Evolutionary conservation across 1,140 invertebrate genomes (phyloP).

Genomic region (Eupristina koningsbergeri): DNA sequence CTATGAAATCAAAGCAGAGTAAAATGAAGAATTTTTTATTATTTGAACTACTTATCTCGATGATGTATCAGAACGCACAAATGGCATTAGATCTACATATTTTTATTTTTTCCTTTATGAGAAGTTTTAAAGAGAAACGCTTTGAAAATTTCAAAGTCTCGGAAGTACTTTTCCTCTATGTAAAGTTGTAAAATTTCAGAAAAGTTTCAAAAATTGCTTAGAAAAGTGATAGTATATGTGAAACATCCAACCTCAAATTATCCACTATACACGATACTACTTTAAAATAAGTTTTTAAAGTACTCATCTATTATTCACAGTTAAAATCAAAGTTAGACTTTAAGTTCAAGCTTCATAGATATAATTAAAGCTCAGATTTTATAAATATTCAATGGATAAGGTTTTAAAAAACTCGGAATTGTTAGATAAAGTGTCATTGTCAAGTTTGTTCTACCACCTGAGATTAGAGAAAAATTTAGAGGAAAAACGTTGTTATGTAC

Average conservation of each 20-base stretch:
- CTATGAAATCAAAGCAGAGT: conserved; percentile 60
- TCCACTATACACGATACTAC: background rate
- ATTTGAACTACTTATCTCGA: conserved; percentile 49
- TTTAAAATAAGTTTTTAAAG: background rate
- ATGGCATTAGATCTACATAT: conserved; percentile 40
- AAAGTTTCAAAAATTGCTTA: conserved; percentile 48
- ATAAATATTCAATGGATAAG: background rate
- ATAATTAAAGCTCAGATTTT: conserved; percentile 1
- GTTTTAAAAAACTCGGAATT: conserved; percentile 13
- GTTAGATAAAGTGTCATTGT: background rate
- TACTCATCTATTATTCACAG: background rate
- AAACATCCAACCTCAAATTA: conserved; percentile 21
- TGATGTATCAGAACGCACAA: conserved; percentile 53
- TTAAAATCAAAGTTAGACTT: background rate
- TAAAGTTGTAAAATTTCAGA: conserved; percentile 52
- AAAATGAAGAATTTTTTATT: conserved; percentile 57
- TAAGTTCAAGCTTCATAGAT: background rate
- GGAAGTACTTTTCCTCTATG: conserved; percentile 46
- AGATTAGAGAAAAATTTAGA: conserved; percentile 24
- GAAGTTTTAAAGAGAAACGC: conserved; percentile 26
- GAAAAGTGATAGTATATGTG: conserved; percentile 46
- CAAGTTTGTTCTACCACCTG: conserved; percentile 5
- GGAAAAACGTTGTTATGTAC: background rate
- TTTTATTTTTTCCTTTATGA: conserved; percentile 4
- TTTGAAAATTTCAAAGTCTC: conserved; percentile 46